phyloP scores from a whole-genome alignment of 2,888 invertebrate species.

The Esperia sulphurella region DNA sequence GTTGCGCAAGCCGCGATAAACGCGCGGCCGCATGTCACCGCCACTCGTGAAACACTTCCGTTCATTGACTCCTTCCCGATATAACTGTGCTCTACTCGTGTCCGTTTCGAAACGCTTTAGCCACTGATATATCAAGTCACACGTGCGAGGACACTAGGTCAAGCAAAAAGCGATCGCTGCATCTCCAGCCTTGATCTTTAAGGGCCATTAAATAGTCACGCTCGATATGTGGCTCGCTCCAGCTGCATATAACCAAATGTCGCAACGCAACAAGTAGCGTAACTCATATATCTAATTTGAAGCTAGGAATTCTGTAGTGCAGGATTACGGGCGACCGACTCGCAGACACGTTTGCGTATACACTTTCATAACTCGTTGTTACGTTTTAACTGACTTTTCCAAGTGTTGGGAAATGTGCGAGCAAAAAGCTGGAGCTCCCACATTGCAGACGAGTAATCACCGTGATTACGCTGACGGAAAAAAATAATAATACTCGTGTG shows the following conservation, averaged over 20 bases:
- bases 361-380: conserved; percentile 73
- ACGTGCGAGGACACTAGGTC: conserved; percentile 37
- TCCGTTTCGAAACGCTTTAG: conserved; percentile 64
- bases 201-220: conserved; percentile 44
- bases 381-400: conserved; percentile 69
- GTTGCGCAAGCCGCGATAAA: conserved; percentile 72
- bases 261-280: conserved; percentile 36
- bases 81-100: conserved; percentile 54
- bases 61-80: conserved; percentile 78
- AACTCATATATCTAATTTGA: conserved; percentile 31
- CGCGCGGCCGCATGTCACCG: conserved; percentile 66
- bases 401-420: conserved; percentile 61
- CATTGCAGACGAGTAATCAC: conserved; percentile 62
- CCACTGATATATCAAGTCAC: conserved; percentile 46
- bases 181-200: conserved; percentile 49
- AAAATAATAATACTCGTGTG: conserved; percentile 54
- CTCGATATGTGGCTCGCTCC: conserved; percentile 27
- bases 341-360: conserved; percentile 59
- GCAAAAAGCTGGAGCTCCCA: conserved; percentile 71
- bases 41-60: conserved; percentile 74
- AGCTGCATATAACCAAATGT: conserved; percentile 24
- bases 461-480: conserved; percentile 45
- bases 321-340: conserved; percentile 52
- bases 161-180: conserved; percentile 26
- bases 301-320: conserved; percentile 48